Evolutionary conservation across 2,888 invertebrate species (phyloP), one percentile per base, ranked within the genome.

Genomic region (Nycteola revayana): DNA sequence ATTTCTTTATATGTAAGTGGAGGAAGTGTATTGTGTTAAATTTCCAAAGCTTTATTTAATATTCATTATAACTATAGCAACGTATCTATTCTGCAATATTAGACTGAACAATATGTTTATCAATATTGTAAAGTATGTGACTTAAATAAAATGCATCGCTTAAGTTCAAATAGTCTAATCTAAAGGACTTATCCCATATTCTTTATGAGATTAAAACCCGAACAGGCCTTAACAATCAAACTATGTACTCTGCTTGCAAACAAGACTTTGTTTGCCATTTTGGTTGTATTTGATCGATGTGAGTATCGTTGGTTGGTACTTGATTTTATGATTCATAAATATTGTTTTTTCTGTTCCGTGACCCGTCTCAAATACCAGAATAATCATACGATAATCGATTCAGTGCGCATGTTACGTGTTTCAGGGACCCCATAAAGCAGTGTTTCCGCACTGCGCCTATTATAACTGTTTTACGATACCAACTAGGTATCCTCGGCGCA

Each of bases 401-500:
- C 62, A 64, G 64, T 66, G 68, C 67, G 74, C 76, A 75, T 75
- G 75, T 77, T 77, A 81, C 78, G 72, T 81, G 74, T 80, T 81
- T 71, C 74, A 75, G 75, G 73, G 75, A 69, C 70, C 75, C 66
- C 71, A 72, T 79, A 82, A 80, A 77, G 65, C 74, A 68, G 65
- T 74, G 74, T 78, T 83, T 81, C 79, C 79, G 78, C 81, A 81
- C 68, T 81, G 76, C 78, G 80, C 68, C 76, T 79, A 76, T 80
- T 83, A 81, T 80, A 75, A 77, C 75, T 64, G 71, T 66, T 81
- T 82, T 82, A 83, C 70, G 80, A 80, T 63, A 66, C 59, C 66
- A 60, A 66, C 71, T 67, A 72, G 69, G 73, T 68, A 75, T 78
- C 71, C 71, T 66, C 59, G 60, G 60, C 60, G 64, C 66, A 69